phyloP scores from a whole-genome alignment of 2,797 vertebrate genomes.

The Adelosebastes latens region DNA sequence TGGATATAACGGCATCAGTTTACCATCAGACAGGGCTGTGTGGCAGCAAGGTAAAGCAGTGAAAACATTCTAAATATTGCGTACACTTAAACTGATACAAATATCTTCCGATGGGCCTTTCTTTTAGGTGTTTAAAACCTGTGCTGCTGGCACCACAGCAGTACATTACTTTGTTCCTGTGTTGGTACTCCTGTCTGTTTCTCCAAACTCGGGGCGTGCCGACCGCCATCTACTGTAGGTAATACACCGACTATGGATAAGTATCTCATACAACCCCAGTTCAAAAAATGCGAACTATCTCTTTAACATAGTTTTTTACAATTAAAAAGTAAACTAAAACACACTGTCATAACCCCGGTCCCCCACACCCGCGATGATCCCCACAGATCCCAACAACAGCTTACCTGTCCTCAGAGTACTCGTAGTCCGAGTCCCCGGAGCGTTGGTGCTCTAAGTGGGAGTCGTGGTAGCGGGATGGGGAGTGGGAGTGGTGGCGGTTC shows the following conservation, averaged over 20 bases:
- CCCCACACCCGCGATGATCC: neutral
- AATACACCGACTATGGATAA: neutral
- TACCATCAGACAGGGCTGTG: neutral
- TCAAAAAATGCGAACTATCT: neutral
- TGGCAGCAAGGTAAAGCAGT: neutral
- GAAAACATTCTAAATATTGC: neutral
- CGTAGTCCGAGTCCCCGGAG: constrained; percentile 92
- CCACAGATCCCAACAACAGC: neutral
- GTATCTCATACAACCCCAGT: neutral
- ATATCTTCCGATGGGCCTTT: no score
- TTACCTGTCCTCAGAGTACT: constrained; percentile 99
- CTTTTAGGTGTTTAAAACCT: neutral
- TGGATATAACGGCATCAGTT: neutral
- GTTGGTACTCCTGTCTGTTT: neutral
- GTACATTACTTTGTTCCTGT: neutral
- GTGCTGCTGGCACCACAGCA: neutral
- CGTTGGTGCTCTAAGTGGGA: constrained; percentile 88
- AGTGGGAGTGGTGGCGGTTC: constrained; percentile 90
- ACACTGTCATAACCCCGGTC: neutral
- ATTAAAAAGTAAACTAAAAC: neutral
- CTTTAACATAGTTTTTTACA: neutral
- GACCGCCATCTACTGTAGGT: neutral
- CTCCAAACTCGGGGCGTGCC: neutral
- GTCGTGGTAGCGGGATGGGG: constrained; percentile 93
- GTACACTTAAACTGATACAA: neutral